phyloP scores from a whole-genome alignment of 2,888 invertebrate species.

The Drosophila nr. medialis region DNA sequence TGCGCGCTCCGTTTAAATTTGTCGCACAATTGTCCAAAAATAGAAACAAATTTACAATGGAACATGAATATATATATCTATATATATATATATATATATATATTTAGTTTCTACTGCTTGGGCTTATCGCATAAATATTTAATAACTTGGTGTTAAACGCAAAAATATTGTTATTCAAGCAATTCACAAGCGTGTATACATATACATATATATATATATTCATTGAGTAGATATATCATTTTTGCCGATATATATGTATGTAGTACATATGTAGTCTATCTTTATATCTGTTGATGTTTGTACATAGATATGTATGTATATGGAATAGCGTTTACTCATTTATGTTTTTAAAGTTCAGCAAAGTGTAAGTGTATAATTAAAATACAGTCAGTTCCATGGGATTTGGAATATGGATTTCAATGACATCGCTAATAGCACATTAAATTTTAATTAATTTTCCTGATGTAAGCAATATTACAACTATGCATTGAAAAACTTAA shows the following conservation, averaged over 20 bases:
- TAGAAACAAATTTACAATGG: constrained; percentile 36
- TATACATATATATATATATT: neutral
- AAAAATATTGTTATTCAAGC: neutral
- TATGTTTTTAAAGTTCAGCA: neutral
- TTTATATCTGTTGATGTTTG: neutral
- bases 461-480: no score
- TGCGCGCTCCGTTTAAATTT: constrained; percentile 38
- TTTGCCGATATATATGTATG: neutral
- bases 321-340: rapidly evolving
- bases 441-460: neutral
- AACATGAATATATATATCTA: constrained; percentile 19
- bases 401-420: neutral
- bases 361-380: neutral
- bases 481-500: neutral
- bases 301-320: neutral
- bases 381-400: neutral
- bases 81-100: neutral
- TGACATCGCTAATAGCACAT: neutral
- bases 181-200: neutral
- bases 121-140: neutral
- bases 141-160: neutral
- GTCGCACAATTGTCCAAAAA: constrained; percentile 46
- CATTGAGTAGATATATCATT: neutral
- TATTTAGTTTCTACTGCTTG: constrained; percentile 5
- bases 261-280: neutral